Evolutionary conservation across 1,140 invertebrate genomes (phyloP).

Genomic region (Tetragnatha versicolor): DNA sequence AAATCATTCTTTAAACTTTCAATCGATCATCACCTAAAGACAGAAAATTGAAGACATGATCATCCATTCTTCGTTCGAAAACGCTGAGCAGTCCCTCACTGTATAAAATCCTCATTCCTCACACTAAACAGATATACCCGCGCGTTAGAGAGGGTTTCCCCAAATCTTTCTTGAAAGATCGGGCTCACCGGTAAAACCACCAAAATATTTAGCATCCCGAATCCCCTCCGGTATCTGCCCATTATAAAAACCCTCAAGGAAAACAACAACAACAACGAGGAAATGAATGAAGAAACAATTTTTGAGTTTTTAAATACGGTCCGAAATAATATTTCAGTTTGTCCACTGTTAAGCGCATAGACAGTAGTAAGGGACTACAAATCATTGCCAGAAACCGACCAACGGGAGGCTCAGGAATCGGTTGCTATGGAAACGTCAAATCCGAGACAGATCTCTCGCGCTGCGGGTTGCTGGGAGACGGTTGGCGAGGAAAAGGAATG

Average conservation of each 20-base stretch:
- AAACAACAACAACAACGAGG: neutral
- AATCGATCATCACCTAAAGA: neutral
- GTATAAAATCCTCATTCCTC: conserved; percentile 48
- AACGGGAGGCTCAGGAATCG: conserved; percentile 48
- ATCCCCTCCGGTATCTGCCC: neutral
- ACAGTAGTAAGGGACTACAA: conserved; percentile 43
- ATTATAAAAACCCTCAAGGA: neutral
- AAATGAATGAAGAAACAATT: neutral
- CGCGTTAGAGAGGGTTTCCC: neutral
- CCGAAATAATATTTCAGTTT: conserved; percentile 38
- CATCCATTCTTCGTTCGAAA: conserved; percentile 15
- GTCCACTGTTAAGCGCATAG: conserved; percentile 46
- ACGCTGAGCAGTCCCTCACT: neutral
- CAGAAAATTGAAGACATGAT: conserved; percentile 2
- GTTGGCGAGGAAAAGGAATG: neutral
- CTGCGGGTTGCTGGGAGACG: conserved; percentile 13
- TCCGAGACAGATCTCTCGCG: conserved; percentile 53
- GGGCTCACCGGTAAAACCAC: conserved; percentile 26
- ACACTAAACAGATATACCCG: conserved; percentile 36
- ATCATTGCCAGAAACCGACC: conserved; percentile 50
- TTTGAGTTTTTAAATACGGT: conserved; percentile 39
- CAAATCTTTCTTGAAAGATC: conserved; percentile 54
- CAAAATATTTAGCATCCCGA: conserved; percentile 47
- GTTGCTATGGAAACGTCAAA: conserved; percentile 51
- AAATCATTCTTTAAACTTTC: neutral